These are phyloP conservation scores for Trichacis sp. DNA, from an alignment of 2,888 invertebrate genomes.

Conservation along the genomic window DNA sequence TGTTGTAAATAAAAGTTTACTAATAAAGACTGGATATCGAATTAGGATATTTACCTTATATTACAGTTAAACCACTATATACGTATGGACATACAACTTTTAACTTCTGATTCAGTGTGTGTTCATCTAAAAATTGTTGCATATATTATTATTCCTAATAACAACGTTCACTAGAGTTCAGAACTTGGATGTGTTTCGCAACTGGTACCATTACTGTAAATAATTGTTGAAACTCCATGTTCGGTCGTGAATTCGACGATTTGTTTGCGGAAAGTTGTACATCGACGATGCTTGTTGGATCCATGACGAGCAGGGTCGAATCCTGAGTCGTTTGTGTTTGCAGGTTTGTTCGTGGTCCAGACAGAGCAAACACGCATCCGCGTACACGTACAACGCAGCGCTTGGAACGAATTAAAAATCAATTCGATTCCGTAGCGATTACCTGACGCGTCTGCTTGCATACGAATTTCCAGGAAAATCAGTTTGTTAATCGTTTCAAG, in stretches of 20 bases:
- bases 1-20: too few relatives aligned
- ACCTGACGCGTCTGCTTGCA: slow-evolving; percentile 18
- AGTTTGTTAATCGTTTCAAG: slow-evolving; percentile 25
- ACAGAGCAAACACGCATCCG: slow-evolving; percentile 54
- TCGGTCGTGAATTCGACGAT: neutral
- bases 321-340: slow-evolving; percentile 16
- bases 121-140: too few relatives aligned
- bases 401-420: slow-evolving; percentile 59
- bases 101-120: too few relatives aligned
- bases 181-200: too few relatives aligned
- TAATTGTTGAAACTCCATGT: neutral
- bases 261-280: slow-evolving; percentile 9
- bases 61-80: too few relatives aligned
- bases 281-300: slow-evolving; percentile 17
- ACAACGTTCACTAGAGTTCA: too few relatives aligned
- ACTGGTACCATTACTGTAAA: neutral
- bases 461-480: slow-evolving; percentile 16
- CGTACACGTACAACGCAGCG: slow-evolving; percentile 26
- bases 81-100: too few relatives aligned
- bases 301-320: slow-evolving; percentile 1
- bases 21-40: too few relatives aligned
- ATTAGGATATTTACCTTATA: too few relatives aligned
- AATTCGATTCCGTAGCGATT: slow-evolving; percentile 47
- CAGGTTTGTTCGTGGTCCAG: slow-evolving; percentile 50
- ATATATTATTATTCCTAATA: too few relatives aligned